Base-by-base conservation (phyloP, 2,888 invertebrate species). In the Zhengitettix transpicula region DNA sequence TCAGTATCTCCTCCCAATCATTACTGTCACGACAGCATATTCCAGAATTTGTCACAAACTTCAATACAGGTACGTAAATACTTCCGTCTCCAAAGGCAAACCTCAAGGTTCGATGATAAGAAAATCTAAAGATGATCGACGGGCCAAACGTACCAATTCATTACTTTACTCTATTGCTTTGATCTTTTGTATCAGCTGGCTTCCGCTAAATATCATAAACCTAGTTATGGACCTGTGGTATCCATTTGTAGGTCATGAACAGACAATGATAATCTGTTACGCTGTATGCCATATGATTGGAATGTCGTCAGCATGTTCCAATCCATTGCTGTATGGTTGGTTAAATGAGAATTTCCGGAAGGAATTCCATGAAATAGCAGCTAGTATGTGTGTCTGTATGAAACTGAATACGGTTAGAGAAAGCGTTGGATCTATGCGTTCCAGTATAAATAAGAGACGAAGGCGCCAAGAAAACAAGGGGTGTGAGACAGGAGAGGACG, bases 281-380 rank as follows among this genome's bases (percentile, higher is more conserved):
- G 78, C 80, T 44, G 73, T 80, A 64, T 81, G 81, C 65, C 84
- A 85, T 67, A 77, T 85, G 75, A 76, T 82, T 64, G 85, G 91
- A 10, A 89, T 94, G 85, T 88, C 89, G 47, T 47, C 47, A 47
- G 47, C 47, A 14, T 47, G 47, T 8, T 47, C 47, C 9, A 47
- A 47, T n/a, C 94, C 94, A 0, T 76, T 95, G 28, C 79, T 94
- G 3, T 95, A 95, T 73, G 95, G 94, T 11, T 92, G 92, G 85
- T 77, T 95, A 66, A 95, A 95, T 72, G 93, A 94, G 67, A 93
- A 93, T 74, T 95, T 95, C 75, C 80, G 88, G 68, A 89, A 88
- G 71, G 93, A 93, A 72, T 93, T 93, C 71, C 82, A 84, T 66
- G 88, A 89, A 72, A 72, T 87, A 65, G 64, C 61, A 28, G 28